Evolutionary conservation across 2,797 vertebrate species (phyloP).

Genomic region (Hydrophis major): DNA sequence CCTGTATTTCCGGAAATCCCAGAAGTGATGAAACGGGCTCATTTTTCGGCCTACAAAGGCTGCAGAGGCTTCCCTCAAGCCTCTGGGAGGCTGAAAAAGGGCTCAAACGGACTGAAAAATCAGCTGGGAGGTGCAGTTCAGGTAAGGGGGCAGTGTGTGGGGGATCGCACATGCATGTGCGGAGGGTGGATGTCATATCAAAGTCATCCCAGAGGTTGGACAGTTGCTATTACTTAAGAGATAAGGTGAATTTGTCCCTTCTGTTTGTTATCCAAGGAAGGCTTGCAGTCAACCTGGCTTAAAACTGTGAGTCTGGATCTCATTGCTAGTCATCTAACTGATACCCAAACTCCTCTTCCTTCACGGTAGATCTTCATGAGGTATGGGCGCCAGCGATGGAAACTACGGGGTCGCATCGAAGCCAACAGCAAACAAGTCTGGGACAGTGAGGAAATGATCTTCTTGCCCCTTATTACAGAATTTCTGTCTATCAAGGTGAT

Average conservation of each 20-base stretch:
- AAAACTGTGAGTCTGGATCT: not conserved
- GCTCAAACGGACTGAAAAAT: too few relatives aligned
- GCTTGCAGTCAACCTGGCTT: not conserved
- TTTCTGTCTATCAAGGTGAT: constrained; percentile 94
- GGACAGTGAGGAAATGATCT: constrained; percentile 94
- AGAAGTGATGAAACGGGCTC: too few relatives aligned
- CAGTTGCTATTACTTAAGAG: too few relatives aligned
- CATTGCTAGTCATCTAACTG: not conserved
- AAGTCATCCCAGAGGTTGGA: not conserved
- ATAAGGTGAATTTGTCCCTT: not conserved
- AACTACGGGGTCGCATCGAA: constrained; percentile 89
- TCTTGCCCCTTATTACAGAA: constrained; percentile 89
- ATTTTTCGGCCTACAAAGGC: too few relatives aligned
- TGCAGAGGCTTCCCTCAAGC: too few relatives aligned
- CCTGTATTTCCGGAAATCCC: too few relatives aligned
- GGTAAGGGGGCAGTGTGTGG: too few relatives aligned
- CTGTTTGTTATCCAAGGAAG: not conserved
- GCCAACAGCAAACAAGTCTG: constrained; percentile 92
- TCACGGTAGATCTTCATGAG: constrained; percentile 89
- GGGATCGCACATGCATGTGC: too few relatives aligned
- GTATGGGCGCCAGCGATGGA: constrained; percentile 94
- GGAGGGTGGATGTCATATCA: not conserved
- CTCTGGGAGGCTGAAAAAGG: too few relatives aligned
- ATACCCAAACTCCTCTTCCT: not conserved
- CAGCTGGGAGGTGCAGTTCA: too few relatives aligned